Conservation (phyloP, 2,113 vertebrate genomes). For the Cavia aperea region DNA sequence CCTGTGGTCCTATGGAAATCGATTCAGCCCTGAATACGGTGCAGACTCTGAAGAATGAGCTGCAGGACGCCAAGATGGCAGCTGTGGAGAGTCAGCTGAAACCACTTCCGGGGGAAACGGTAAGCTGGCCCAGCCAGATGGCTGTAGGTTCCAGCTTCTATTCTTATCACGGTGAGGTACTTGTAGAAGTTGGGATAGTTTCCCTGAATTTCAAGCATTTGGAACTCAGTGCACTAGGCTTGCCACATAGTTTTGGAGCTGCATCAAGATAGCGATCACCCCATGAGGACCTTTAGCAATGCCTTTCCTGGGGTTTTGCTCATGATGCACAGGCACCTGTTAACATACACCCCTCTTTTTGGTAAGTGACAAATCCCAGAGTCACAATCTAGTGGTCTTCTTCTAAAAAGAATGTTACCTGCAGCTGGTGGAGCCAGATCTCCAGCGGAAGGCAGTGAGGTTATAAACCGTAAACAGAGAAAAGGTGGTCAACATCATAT, state of each 20-base stretch:
- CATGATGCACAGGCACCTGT: neutral
- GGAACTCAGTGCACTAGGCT: neutral
- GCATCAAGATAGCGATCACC: no score
- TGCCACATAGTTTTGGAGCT: neutral
- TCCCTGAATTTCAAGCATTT: neutral
- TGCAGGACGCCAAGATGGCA: constrained; percentile 96
- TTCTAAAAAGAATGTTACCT: neutral
- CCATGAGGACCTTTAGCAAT: no score
- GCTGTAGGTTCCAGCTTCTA: neutral
- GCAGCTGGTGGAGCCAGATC: neutral
- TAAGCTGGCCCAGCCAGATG: constrained; percentile 58
- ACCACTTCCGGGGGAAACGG: constrained; percentile 97
- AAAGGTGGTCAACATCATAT: neutral
- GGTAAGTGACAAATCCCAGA: neutral
- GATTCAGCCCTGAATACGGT: constrained; percentile 94
- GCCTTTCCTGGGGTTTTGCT: neutral
- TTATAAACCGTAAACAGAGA: neutral
- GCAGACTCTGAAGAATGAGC: constrained; percentile 91
- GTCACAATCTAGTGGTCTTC: neutral
- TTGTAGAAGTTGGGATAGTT: neutral
- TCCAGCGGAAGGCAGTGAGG: neutral
- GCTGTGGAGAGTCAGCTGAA: constrained; percentile 89
- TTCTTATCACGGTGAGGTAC: rapidly evolving
- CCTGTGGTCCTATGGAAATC: constrained; percentile 96
- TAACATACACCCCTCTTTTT: neutral